Conservation (phyloP, 1,140 invertebrate species). For the Charaxes varanes region DNA sequence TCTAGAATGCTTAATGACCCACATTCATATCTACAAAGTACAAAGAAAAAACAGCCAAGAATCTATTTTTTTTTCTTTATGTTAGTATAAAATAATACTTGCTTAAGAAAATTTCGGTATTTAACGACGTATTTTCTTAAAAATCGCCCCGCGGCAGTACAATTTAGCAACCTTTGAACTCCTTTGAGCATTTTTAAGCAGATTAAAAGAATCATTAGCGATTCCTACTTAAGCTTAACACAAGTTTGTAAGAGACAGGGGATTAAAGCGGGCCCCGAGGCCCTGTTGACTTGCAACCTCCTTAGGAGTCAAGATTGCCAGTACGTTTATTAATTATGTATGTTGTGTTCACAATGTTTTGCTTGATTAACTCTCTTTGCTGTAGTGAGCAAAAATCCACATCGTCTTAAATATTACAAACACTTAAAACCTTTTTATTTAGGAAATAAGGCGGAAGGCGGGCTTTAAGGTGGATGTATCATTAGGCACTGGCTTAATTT, state of each 20-base stretch:
- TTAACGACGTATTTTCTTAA: not conserved
- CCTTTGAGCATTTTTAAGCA: constrained; percentile 58
- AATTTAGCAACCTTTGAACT: constrained; percentile 36
- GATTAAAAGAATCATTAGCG: constrained; percentile 63
- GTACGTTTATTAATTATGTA: constrained; percentile 18
- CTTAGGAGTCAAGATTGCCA: constrained; percentile 20
- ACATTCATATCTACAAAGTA: too few relatives aligned
- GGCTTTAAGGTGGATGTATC: too few relatives aligned
- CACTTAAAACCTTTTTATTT: too few relatives aligned
- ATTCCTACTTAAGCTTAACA: constrained; percentile 53
- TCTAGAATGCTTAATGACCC: too few relatives aligned
- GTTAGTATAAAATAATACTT: too few relatives aligned
- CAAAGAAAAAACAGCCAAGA: too few relatives aligned
- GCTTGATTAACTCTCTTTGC: constrained; percentile 11
- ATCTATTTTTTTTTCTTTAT: too few relatives aligned
- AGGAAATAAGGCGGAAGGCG: too few relatives aligned
- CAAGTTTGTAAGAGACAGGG: constrained; percentile 47
- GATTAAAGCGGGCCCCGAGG: constrained; percentile 54
- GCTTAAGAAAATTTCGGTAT: constrained; percentile 1
- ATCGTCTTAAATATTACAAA: too few relatives aligned
- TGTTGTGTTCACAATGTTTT: constrained; percentile 9
- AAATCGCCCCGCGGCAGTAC: not conserved
- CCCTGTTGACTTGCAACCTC: constrained; percentile 19
- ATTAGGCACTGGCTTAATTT: too few relatives aligned
- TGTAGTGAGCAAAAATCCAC: too few relatives aligned